phyloP scores from a whole-genome alignment of 2,888 invertebrate species.

The Augochlorella aurata region DNA sequence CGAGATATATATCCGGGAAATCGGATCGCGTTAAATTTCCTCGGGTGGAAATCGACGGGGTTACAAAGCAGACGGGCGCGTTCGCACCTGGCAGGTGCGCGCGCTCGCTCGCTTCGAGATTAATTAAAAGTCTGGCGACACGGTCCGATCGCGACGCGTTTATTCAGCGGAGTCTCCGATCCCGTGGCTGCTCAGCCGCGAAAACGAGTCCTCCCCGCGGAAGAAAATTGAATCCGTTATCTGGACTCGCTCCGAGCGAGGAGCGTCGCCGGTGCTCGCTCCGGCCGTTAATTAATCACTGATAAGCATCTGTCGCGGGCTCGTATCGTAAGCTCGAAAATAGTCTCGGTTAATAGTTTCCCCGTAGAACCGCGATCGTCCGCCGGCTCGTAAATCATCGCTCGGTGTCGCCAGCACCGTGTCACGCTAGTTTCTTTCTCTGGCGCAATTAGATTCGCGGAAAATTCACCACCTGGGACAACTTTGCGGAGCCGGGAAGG shows the following conservation, averaged over 20 bases:
- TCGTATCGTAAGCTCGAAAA: conserved; percentile 37
- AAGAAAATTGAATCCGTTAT: conserved; percentile 41
- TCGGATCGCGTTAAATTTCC: conserved; percentile 52
- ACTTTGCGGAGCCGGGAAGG: too few relatives aligned
- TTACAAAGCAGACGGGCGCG: neutral
- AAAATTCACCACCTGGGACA: neutral
- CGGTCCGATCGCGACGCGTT: neutral
- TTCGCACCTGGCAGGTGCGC: too few relatives aligned
- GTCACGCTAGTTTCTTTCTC: conserved; percentile 4
- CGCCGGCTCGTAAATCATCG: conserved; percentile 46
- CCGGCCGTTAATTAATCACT: conserved; percentile 38
- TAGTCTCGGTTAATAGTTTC: conserved; percentile 29
- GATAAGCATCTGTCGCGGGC: conserved; percentile 33
- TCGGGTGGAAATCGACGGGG: conserved; percentile 3
- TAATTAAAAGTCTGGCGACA: conserved; percentile 2
- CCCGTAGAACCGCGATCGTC: conserved; percentile 17
- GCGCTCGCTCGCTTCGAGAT: neutral
- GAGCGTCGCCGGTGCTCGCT: conserved; percentile 26
- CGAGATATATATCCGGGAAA: conserved; percentile 6
- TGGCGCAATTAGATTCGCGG: neutral
- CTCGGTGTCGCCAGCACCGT: conserved; percentile 9
- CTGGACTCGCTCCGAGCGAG: conserved; percentile 8
- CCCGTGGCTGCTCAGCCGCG: conserved; percentile 9
- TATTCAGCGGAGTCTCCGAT: neutral
- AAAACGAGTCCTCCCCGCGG: conserved; percentile 19